Evolutionary conservation across 2,888 invertebrate genomes (phyloP).

Genomic region (Eremobia ochroleuca): DNA sequence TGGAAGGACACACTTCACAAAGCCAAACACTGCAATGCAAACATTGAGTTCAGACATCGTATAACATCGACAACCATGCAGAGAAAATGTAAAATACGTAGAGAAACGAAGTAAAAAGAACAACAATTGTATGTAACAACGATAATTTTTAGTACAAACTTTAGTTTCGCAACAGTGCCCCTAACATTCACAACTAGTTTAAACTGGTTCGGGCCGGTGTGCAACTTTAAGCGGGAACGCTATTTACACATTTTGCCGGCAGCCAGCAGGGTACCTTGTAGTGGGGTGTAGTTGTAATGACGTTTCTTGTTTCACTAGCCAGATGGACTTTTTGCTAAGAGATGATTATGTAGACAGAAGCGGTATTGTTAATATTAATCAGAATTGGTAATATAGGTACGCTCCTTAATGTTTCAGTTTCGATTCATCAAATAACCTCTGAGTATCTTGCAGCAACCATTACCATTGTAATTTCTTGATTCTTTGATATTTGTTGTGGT

Average conservation of each 20-base stretch:
- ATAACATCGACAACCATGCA: constrained; percentile 3
- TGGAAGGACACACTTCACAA: background rate
- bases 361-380: background rate
- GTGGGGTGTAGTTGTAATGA: constrained; percentile 60
- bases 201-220: constrained; percentile 66
- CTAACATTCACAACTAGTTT: constrained; percentile 72
- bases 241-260: constrained; percentile 70
- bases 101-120: constrained; percentile 55
- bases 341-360: constrained; percentile 3
- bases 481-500: background rate
- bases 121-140: constrained; percentile 61
- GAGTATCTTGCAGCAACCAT: background rate
- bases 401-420: background rate
- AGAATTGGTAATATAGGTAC: background rate
- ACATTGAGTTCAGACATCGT: background rate
- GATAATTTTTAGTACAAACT: constrained; percentile 66
- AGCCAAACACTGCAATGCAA: background rate
- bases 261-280: constrained; percentile 32
- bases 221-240: constrained; percentile 67
- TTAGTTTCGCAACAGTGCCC: constrained; percentile 62
- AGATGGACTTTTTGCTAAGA: constrained; percentile 39
- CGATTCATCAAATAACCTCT: background rate
- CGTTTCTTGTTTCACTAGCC: constrained; percentile 57
- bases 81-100: constrained; percentile 40
- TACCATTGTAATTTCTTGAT: background rate